Conservation (phyloP, 2,113 vertebrate species). For the Xerus inauris region DNA sequence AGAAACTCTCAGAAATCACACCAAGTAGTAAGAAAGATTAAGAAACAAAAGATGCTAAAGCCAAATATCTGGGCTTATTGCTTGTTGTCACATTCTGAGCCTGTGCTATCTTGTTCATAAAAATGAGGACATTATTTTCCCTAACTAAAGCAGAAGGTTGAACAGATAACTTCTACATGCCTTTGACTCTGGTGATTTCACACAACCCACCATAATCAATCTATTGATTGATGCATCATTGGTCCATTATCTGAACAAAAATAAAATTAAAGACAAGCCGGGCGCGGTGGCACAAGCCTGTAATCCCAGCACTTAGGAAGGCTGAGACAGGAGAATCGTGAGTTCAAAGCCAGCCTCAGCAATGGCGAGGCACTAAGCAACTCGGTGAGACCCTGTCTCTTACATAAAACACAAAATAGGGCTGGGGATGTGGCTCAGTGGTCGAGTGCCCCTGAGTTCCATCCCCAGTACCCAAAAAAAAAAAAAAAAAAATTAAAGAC, state of each 20-base stretch:
- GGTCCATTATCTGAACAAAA: slow-evolving; percentile 12
- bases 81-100: neutral
- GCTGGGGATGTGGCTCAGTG: too few relatives aligned
- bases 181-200: slow-evolving; percentile 1
- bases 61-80: neutral
- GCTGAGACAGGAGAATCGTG: too few relatives aligned
- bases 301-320: too few relatives aligned
- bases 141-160: neutral
- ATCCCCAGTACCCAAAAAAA: too few relatives aligned
- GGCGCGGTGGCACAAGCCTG: too few relatives aligned
- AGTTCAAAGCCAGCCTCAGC: too few relatives aligned
- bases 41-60: slow-evolving; percentile 44
- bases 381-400: too few relatives aligned
- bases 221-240: neutral
- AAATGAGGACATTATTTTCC: slow-evolving; percentile 1
- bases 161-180: neutral
- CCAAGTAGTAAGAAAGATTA: neutral
- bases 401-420: too few relatives aligned
- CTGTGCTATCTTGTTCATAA: neutral
- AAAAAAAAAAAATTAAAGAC: slow-evolving; percentile 58
- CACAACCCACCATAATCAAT: neutral
- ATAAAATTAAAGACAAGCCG: slow-evolving; percentile 48
- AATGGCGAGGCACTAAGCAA: too few relatives aligned
- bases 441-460: too few relatives aligned
- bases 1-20: neutral